Conservation (phyloP, 2,797 vertebrate genomes). For the Peromyscus melanophrys region DNA sequence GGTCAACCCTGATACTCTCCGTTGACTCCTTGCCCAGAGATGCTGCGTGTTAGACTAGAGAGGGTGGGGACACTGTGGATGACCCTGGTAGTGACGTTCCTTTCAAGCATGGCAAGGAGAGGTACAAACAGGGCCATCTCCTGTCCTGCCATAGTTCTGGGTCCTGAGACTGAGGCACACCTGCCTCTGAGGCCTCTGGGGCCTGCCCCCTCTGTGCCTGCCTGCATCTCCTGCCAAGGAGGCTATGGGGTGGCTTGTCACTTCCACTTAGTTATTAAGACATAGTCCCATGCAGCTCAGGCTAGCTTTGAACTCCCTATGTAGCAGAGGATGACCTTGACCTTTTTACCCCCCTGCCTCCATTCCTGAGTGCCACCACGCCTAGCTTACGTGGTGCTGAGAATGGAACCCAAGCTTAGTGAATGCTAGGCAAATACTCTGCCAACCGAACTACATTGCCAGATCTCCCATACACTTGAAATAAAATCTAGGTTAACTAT, state of each 20-base stretch:
- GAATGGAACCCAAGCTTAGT: background rate
- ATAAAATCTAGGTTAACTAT: background rate
- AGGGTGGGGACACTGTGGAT: background rate
- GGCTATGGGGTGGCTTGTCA: background rate
- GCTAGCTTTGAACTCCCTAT: background rate
- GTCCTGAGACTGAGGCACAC: background rate
- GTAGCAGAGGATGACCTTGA: background rate
- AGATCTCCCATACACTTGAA: background rate
- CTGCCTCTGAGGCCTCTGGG: background rate
- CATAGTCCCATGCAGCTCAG: background rate
- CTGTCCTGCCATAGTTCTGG: background rate
- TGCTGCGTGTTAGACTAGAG: background rate
- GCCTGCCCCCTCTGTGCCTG: too few relatives aligned
- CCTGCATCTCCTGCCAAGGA: background rate
- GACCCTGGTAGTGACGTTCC: background rate
- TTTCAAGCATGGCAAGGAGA: background rate
- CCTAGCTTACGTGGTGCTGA: background rate
- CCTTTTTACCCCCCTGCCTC: background rate
- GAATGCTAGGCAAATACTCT: background rate
- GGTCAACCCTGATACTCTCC: background rate
- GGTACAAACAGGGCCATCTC: background rate
- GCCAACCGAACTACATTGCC: background rate
- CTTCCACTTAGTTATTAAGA: background rate
- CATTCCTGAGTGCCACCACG: background rate
- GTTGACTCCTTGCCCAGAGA: too few relatives aligned